Percentiles rank a stretch among this genome's conserved stretches.
Evolutionary conservation across 2,888 invertebrate species (phyloP).

Genomic region (Lasioglossum calceatum): DNA sequence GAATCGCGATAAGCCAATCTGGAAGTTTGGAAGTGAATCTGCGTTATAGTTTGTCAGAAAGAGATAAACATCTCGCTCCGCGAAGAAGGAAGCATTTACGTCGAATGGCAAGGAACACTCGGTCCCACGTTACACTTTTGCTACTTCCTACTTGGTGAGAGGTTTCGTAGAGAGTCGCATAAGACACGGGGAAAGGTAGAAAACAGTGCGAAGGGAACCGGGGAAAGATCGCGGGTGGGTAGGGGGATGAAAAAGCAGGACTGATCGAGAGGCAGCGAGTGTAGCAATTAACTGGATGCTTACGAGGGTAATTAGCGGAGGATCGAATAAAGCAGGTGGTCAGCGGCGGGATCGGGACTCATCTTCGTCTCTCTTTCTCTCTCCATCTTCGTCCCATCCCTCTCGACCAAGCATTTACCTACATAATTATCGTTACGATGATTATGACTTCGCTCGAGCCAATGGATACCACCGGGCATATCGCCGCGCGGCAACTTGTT

Average conservation of each 20-base stretch:
- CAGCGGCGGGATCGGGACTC: constrained; percentile 74
- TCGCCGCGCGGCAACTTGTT: constrained; percentile 43
- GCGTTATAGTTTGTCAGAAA: constrained; percentile 8
- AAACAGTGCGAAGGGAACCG: background rate
- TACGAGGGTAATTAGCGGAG: constrained; percentile 82
- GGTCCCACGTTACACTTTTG: constrained; percentile 80
- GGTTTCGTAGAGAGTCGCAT: constrained; percentile 34
- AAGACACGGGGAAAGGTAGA: constrained; percentile 1
- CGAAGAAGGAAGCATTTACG: constrained; percentile 39
- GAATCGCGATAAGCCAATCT: background rate
- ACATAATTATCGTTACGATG: constrained; percentile 82
- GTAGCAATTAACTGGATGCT: constrained; percentile 82
- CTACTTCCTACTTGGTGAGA: constrained; percentile 51
- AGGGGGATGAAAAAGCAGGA: constrained; percentile 57
- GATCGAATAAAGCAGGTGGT: constrained; percentile 82
- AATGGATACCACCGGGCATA: constrained; percentile 62
- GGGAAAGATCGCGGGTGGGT: constrained; percentile 22
- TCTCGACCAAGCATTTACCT: constrained; percentile 78
- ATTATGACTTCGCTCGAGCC: constrained; percentile 75
- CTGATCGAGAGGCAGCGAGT: constrained; percentile 67
- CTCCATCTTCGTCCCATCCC: background rate
- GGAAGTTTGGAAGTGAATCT: background rate
- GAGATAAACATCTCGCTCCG: constrained; percentile 1
- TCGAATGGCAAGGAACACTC: constrained; percentile 61
- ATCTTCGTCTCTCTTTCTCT: constrained; percentile 51